Percentiles rank a stretch among this genome's conserved stretches.
These are phyloP conservation scores for Brenthis daphne DNA, from an alignment of 2,888 invertebrate genomes.

Conservation along the genomic window DNA sequence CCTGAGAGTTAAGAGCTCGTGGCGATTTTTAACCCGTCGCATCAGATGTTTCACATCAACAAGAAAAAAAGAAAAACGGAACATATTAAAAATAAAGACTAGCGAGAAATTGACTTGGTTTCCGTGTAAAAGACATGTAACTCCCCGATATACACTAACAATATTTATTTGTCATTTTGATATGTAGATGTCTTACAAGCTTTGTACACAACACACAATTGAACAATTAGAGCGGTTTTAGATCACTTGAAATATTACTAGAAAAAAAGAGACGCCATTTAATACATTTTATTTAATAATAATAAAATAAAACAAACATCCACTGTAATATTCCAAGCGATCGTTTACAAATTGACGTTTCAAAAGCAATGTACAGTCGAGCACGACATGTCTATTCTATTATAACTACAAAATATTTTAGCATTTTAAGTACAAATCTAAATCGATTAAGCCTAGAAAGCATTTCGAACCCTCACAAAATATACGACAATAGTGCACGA, in stretches of 20 bases:
- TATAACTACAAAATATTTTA: slow-evolving; percentile 39
- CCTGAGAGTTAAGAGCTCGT: too few species aligned
- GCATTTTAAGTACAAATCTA: slow-evolving; percentile 47
- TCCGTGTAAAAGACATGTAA: slow-evolving; percentile 30
- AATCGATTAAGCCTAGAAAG: slow-evolving; percentile 59
- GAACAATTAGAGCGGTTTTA: slow-evolving; percentile 32
- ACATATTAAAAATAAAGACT: slow-evolving; percentile 46
- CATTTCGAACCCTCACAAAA: slow-evolving; percentile 59
- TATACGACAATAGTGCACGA: slow-evolving; percentile 61
- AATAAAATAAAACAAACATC: slow-evolving; percentile 12
- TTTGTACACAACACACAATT: slow-evolving; percentile 45
- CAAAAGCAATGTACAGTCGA: slow-evolving; percentile 55
- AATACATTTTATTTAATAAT: not conserved
- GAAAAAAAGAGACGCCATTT: slow-evolving; percentile 11
- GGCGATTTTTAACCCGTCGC: too few species aligned
- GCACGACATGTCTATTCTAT: slow-evolving; percentile 51
- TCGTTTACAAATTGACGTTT: slow-evolving; percentile 55
- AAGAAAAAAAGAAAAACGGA: slow-evolving; percentile 16
- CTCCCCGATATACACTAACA: slow-evolving; percentile 34
- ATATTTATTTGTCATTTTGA: slow-evolving; percentile 76
- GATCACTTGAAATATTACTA: slow-evolving; percentile 29
- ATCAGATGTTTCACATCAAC: not conserved
- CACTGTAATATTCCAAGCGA: slow-evolving; percentile 25
- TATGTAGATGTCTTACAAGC: slow-evolving; percentile 66
- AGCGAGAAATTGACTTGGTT: slow-evolving; percentile 23